Base-by-base conservation (phyloP, 2,888 invertebrate genomes). In the Drosophila anomelani region DNA sequence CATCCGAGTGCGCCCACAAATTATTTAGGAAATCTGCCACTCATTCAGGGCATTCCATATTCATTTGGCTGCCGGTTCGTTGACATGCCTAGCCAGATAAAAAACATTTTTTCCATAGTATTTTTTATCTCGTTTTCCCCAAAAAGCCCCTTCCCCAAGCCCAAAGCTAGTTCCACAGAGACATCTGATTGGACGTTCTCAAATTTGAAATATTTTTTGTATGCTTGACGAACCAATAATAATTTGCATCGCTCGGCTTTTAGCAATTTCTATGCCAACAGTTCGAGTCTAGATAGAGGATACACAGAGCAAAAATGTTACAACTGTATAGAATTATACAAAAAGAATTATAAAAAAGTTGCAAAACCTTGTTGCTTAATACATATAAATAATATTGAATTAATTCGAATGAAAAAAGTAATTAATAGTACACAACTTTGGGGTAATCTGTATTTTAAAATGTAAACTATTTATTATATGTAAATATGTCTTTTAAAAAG, bases 171-270 rank as follows among this genome's bases (percentile, higher is more conserved):
- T 39, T 49, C n/a, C 71, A 74, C 74, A 54, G 17, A 23, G 38
- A 13, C 38, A 32, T 43, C 68, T 68, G 56, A 64, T 62, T 51
- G 44, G 68, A 54, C 53, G 36, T 49, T 72, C 29, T 34, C 73
- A 44, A 64, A 73, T 57, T 53, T 41, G 57, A 64, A 73, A 73
- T 46, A 72, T 72, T 66, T 68, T 47, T 46, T 70, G 72, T 81
- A 56, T 58, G 79, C 75, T 60, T 83, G 78, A 81, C 77, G 81
- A 73, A 73, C 85, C 88, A 87, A 89, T 88, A 84, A 89, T 89
- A 89, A 81, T 88, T 90, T 88, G 79, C 81, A 85, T 87, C 57
- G 75, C 85, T 79, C 80, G 79, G 64, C 59, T 61, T 69, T 69
- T 64, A 64, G 57, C 71, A 62, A 85, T 78, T 78, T 81, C 76